Evolutionary conservation across 2,888 invertebrate genomes (phyloP), one percentile per base, ranked within the genome.

Genomic region (Epiblema foenella): DNA sequence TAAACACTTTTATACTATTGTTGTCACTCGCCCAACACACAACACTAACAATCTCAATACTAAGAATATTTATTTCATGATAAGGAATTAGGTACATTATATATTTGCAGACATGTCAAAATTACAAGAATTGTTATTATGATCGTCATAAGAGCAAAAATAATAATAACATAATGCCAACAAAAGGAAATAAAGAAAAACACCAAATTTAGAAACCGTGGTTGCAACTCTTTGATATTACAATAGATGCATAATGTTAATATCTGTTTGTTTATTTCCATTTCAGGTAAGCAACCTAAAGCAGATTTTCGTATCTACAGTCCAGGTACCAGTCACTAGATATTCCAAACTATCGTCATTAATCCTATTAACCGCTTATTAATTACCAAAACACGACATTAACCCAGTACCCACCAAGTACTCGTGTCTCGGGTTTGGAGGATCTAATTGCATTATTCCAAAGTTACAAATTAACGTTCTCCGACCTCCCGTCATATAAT

Each of bases 401-500:
- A 56, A 56, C 29, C 56, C 24, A 10, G 11, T 46, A 46, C 46
- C 24, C 24, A 24, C 2, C 54, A 20, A 33, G 33, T 33, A 33
- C 33, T 3, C 33, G 9, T 54, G 12, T 49, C 51, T 37, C 37
- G 54, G 12, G 42, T 29, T 20, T 62, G 37, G 37, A 51, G 68
- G 49, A 46, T 65, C 58, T 73, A 74, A 75, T 75, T 75, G 73
- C 74, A 73, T 75, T 75, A 74, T 73, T 71, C 66, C 70, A 62
- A 66, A 71, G 70, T 71, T 66, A 71, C 70, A 71, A 71, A 71
- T 71, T 71, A 66, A 54, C 70, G 69, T 64, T 42, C 69, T 66
- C 72, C 70, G 74, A 73, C 69, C 69, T 69, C 65, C 73, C 72
- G 73, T 68, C 69, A 63, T 72, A 68, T 74, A 72, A 74, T 69